A percentile compares a stretch with the other conserved stretches of the same genome.
These are phyloP conservation scores for Myotis findleyi DNA, from an alignment of 2,797 vertebrate species.

Conservation along the genomic window DNA sequence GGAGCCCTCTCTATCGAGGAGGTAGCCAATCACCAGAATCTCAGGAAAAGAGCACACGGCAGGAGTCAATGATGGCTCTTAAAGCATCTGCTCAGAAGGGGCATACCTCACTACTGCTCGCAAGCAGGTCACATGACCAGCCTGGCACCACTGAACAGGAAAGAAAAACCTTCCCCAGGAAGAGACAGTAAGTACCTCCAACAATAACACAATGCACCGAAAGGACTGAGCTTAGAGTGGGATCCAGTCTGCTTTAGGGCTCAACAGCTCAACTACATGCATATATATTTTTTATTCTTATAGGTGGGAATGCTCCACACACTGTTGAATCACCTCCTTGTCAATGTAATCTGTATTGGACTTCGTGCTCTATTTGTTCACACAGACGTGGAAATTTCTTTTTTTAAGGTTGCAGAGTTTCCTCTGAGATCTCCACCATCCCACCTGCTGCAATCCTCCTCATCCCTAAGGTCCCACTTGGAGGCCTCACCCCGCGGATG, in stretches of 20 bases:
- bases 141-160: not conserved
- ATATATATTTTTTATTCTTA: not conserved
- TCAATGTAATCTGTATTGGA: not conserved
- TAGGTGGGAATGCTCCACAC: not conserved
- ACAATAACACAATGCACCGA: slow-evolving; percentile 1
- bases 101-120: not conserved
- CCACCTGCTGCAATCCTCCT: not conserved
- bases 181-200: slow-evolving; percentile 59
- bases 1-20: not conserved
- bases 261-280: not conserved
- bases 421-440: not conserved
- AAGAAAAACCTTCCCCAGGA: not conserved
- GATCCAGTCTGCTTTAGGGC: slow-evolving; percentile 7
- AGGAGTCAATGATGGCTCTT: not conserved
- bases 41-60: not conserved
- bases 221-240: slow-evolving; percentile 34
- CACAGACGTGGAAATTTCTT: not conserved
- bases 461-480: not conserved
- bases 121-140: not conserved
- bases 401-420: not conserved
- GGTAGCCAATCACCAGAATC: not conserved
- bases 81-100: not conserved
- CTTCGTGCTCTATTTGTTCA: not conserved
- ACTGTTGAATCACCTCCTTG: not conserved
- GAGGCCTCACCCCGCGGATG: not conserved